Conservation (phyloP, 1,140 invertebrate genomes). For the Hetaerina americana region DNA sequence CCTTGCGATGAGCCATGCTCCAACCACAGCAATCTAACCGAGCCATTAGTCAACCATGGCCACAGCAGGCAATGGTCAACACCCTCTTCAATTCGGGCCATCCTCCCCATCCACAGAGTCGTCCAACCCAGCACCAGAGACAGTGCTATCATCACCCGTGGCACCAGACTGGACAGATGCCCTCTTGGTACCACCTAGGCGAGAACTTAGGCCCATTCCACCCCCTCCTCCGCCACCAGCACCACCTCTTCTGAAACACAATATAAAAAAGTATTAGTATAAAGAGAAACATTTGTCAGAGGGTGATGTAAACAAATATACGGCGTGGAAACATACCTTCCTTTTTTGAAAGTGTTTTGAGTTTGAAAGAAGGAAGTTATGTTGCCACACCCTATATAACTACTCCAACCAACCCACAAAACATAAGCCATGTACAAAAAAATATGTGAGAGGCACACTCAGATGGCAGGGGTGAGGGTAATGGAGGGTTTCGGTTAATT, state of each 20-base stretch:
- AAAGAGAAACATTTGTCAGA: background rate
- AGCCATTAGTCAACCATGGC: too few relatives aligned
- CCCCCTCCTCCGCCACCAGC: slow-evolving; percentile 36
- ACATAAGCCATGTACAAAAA: background rate
- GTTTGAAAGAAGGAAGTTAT: too few relatives aligned
- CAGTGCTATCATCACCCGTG: slow-evolving; percentile 37
- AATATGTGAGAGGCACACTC: background rate
- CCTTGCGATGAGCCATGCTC: background rate
- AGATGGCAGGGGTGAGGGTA: background rate
- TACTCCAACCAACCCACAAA: slow-evolving; percentile 2
- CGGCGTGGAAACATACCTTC: too few relatives aligned
- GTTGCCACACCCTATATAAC: slow-evolving; percentile 6
- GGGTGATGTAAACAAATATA: too few relatives aligned
- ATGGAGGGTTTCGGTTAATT: background rate
- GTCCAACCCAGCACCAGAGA: slow-evolving; percentile 36
- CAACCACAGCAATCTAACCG: background rate
- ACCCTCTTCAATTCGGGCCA: slow-evolving; percentile 13
- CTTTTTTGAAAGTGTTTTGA: too few relatives aligned
- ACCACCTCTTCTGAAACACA: slow-evolving; percentile 28
- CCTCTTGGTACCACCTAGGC: slow-evolving; percentile 46
- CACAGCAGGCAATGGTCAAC: background rate
- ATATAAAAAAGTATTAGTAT: background rate
- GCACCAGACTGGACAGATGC: slow-evolving; percentile 53
- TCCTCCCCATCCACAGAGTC: slow-evolving; percentile 23
- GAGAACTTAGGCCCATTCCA: slow-evolving; percentile 39